A percentile compares a stretch with the other conserved stretches of the same genome.
phyloP scores from a whole-genome alignment of 37 sponge, comb jelly and placozoan species.

The Eunapius fragilis region DNA sequence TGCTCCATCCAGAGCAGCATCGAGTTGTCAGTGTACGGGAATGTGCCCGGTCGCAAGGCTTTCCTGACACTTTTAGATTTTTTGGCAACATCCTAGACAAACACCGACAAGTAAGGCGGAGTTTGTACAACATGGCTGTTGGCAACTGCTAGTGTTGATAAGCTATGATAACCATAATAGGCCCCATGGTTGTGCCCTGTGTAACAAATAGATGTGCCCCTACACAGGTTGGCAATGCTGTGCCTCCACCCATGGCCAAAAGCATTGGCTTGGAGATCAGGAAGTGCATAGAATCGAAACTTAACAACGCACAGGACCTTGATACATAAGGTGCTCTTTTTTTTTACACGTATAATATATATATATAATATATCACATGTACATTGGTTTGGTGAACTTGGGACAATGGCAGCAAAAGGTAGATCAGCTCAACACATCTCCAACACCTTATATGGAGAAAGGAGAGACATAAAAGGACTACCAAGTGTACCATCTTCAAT shows the following conservation, averaged over 20 bases:
- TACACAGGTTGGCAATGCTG: constrained; percentile 97
- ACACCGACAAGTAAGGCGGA: constrained; percentile 76
- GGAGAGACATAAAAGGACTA: not conserved
- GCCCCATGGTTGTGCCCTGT: too few species aligned
- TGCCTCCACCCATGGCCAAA: constrained; percentile 90
- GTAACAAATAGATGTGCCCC: too few species aligned
- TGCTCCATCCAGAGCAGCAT: constrained; percentile 94
- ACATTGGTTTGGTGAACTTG: not conserved
- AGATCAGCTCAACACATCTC: not conserved
- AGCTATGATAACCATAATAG: too few species aligned
- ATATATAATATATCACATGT: not conserved
- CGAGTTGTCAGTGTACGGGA: constrained; percentile 91
- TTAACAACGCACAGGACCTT: not conserved
- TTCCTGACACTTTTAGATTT: constrained; percentile 87
- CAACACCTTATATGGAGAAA: not conserved
- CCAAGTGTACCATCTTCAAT: not conserved
- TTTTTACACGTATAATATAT: not conserved
- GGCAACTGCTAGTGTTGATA: too few species aligned
- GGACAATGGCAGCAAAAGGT: too few species aligned
- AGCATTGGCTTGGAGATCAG: constrained; percentile 90
- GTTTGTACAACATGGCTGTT: not conserved
- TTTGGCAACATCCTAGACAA: constrained; percentile 89
- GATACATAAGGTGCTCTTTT: not conserved
- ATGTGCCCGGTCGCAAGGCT: constrained; percentile 95
- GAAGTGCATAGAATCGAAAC: constrained; percentile 18